Evolutionary conservation across 2,797 vertebrate species (phyloP).

Genomic region (Pempheris klunzingeri): DNA sequence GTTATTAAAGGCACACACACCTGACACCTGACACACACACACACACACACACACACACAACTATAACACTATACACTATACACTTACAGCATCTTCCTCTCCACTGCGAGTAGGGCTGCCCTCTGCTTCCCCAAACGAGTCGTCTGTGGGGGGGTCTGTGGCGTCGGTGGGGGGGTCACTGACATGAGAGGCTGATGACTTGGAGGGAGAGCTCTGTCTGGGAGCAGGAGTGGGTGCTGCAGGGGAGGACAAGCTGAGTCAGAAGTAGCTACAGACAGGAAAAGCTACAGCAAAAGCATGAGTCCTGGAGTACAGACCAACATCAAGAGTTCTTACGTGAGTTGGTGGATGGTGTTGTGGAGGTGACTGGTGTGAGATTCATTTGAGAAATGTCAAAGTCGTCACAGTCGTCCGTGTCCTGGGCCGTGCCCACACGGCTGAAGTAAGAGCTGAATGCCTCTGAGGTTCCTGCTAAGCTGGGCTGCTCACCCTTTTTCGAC

Average conservation of each 20-base stretch:
- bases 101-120: slow-evolving; percentile 96
- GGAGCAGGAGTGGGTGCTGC: slow-evolving; percentile 97
- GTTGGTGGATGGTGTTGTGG: slow-evolving; percentile 97
- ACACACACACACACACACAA: slow-evolving; percentile 24
- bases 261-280: not conserved
- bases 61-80: not conserved
- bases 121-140: slow-evolving; percentile 96
- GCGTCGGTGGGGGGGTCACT: slow-evolving; percentile 89
- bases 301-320: not conserved
- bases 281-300: not conserved
- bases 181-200: slow-evolving; percentile 94
- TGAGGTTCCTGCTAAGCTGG: slow-evolving; percentile 93
- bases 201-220: slow-evolving; percentile 95
- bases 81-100: slow-evolving; percentile 97
- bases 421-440: slow-evolving; percentile 96
- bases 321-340: slow-evolving; percentile 89
- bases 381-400: slow-evolving; percentile 99
- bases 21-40: slow-evolving; percentile 67
- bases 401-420: slow-evolving; percentile 98
- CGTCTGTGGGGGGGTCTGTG: slow-evolving; percentile 87
- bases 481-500: slow-evolving; percentile 90
- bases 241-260: slow-evolving; percentile 34
- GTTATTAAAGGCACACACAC: slow-evolving; percentile 63
- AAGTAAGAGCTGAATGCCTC: slow-evolving; percentile 98
- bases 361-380: slow-evolving; percentile 98